Conservation (phyloP, 2,888 invertebrate species). For the Lasiommata megera region DNA sequence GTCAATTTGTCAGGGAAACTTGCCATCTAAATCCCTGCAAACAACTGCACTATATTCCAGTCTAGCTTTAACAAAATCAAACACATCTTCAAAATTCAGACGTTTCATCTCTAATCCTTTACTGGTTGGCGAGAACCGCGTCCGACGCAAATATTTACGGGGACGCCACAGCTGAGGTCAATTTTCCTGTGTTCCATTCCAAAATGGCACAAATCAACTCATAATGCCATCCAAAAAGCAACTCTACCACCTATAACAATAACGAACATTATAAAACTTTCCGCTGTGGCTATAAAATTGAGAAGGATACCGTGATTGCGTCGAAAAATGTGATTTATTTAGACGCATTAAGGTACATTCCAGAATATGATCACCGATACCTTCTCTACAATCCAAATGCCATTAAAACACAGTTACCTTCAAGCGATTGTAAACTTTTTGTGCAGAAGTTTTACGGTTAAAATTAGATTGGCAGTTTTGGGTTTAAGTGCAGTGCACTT, state of each 20-base stretch:
- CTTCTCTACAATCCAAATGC: conserved; percentile 34
- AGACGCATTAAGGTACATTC: conserved; percentile 51
- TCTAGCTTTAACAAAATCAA: conserved; percentile 13
- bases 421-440: conserved; percentile 27
- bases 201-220: conserved; percentile 43
- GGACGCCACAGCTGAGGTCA: conserved; percentile 74
- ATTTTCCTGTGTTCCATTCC: conserved; percentile 49
- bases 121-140: conserved; percentile 62
- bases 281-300: conserved; percentile 49
- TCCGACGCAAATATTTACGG: conserved; percentile 75
- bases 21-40: conserved; percentile 1
- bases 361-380: conserved; percentile 39
- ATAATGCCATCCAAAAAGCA: conserved; percentile 25
- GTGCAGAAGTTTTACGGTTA: conserved; percentile 17
- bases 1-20: background rate
- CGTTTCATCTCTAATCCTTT: conserved; percentile 63
- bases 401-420: conserved; percentile 25
- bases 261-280: conserved; percentile 32
- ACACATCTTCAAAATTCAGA: conserved; percentile 48
- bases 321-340: conserved; percentile 53
- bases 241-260: conserved; percentile 26
- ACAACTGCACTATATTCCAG: conserved; percentile 2
- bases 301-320: conserved; percentile 38
- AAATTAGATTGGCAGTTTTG: conserved; percentile 30
- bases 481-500: conserved; percentile 72